These are phyloP conservation scores for Eueremaeus valkanovi DNA, from an alignment of 2,888 invertebrate species.

Conservation along the genomic window DNA sequence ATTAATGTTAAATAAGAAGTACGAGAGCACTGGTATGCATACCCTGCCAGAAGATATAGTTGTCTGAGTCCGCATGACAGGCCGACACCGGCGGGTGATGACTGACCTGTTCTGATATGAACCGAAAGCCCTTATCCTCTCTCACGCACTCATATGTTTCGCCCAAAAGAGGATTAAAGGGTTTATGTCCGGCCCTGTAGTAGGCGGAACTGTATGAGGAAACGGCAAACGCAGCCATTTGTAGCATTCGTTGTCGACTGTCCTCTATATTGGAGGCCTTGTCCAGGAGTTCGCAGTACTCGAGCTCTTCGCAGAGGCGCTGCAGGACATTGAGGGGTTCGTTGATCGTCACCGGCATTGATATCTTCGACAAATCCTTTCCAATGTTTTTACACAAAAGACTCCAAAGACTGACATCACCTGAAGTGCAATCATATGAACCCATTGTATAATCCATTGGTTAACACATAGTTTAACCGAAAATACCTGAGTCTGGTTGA, in stretches of 20 bases:
- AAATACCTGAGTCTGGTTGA: conserved; percentile 63
- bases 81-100: conserved; percentile 80
- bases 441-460: neutral
- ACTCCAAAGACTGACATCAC: conserved; percentile 75
- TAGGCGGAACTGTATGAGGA: conserved; percentile 69
- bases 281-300: conserved; percentile 75
- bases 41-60: conserved; percentile 72
- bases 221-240: conserved; percentile 75
- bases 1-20: conserved; percentile 46
- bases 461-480: no score
- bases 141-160: conserved; percentile 77
- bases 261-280: conserved; percentile 62
- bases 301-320: conserved; percentile 75
- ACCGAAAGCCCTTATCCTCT: conserved; percentile 71
- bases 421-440: conserved; percentile 49
- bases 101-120: conserved; percentile 75
- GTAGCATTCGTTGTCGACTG: conserved; percentile 67
- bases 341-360: conserved; percentile 79
- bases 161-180: conserved; percentile 75
- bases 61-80: conserved; percentile 70
- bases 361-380: conserved; percentile 76
- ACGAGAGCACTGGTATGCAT: conserved; percentile 1
- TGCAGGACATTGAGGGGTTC: conserved; percentile 67
- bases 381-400: conserved; percentile 75
- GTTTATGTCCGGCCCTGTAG: conserved; percentile 73